Conservation (phyloP, 2,797 vertebrate genomes). For the Bradypus variegatus region DNA sequence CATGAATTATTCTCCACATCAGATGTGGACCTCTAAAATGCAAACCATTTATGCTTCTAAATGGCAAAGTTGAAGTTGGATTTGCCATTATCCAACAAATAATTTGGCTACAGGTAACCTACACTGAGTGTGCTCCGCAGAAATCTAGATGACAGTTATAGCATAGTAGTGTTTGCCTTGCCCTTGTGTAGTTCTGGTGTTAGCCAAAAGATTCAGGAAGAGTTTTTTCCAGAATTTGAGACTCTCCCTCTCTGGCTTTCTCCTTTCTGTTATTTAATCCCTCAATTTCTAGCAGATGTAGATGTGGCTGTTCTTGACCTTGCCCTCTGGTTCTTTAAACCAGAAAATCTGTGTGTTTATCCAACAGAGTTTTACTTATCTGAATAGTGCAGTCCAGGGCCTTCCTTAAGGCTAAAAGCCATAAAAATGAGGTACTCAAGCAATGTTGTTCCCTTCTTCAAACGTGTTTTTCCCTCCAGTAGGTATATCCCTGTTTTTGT, state of each 20-base stretch:
- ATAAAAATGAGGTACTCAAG: neutral
- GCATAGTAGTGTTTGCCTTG: neutral
- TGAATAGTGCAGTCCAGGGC: neutral
- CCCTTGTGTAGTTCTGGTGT: neutral
- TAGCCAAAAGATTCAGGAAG: neutral
- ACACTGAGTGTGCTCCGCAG: neutral
- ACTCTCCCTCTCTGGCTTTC: neutral
- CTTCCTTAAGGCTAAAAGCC: neutral
- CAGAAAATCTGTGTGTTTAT: neutral
- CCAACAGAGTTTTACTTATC: neutral
- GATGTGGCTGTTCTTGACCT: neutral
- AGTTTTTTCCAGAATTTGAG: neutral
- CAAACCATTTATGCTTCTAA: neutral
- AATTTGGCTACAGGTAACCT: neutral
- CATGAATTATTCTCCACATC: neutral
- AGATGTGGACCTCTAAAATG: neutral
- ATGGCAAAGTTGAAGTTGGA: neutral
- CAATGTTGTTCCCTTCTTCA: neutral
- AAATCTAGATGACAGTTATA: neutral
- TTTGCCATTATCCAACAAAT: neutral
- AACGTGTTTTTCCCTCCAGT: neutral
- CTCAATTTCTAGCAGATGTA: neutral
- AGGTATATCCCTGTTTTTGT: neutral
- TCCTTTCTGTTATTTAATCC: neutral
- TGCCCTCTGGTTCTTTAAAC: neutral